phyloP scores from a whole-genome alignment of 2,797 vertebrate genomes.

The Oophaga sylvatica region DNA sequence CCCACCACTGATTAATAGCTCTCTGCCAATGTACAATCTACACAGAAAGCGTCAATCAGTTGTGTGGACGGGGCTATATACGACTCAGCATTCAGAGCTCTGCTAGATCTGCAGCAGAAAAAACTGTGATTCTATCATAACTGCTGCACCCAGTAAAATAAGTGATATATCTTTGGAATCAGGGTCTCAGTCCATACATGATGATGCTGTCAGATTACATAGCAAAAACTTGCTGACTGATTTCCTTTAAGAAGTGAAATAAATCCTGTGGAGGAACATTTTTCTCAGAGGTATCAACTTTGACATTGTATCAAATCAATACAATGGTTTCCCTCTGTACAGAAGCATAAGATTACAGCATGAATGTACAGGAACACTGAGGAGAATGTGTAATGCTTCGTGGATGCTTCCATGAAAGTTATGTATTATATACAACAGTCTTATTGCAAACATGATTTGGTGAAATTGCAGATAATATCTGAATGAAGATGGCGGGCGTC shows the following conservation, averaged over 20 bases:
- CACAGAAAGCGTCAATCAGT: too few relatives aligned
- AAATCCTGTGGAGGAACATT: neutral
- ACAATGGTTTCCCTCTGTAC: neutral
- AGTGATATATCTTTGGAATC: too few relatives aligned
- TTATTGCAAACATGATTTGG: neutral
- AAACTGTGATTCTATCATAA: too few relatives aligned
- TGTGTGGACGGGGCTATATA: too few relatives aligned
- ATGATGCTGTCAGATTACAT: too few relatives aligned
- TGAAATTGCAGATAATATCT: conserved; percentile 5
- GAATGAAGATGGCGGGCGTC: neutral
- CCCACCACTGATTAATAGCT: too few relatives aligned
- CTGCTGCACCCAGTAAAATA: too few relatives aligned
- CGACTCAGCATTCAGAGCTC: too few relatives aligned
- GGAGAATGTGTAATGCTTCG: neutral
- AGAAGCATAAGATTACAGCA: neutral
- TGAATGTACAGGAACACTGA: neutral
- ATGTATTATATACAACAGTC: neutral
- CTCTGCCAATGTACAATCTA: too few relatives aligned
- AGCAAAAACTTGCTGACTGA: too few relatives aligned
- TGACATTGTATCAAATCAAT: neutral
- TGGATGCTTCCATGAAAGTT: neutral
- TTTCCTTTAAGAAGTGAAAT: neutral
- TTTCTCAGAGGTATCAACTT: neutral
- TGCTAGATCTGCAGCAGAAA: too few relatives aligned
- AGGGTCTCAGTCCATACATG: too few relatives aligned